Evolutionary conservation across 2,113 vertebrate species (phyloP), one percentile per base, ranked within the genome.

Genomic region (Archilochus colubris): DNA sequence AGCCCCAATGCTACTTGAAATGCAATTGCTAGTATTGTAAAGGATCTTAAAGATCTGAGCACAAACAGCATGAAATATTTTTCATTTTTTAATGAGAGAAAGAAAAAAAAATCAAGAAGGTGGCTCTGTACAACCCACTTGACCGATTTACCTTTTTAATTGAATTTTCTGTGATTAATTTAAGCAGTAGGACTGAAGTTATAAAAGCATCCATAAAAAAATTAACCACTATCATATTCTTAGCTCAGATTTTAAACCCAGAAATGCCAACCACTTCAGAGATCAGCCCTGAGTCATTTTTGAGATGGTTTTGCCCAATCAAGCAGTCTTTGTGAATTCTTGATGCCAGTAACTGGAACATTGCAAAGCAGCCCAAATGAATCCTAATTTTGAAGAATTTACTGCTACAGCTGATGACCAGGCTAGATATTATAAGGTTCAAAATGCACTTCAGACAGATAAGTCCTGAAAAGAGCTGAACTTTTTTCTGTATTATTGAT

Each of bases 21-120:
- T 85, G 61, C 59, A 88, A 57, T 75, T 1, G 0, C 79, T 81
- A 21, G 4, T 70, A 43, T 31, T 83, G 61, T 70, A 90, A 93
- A 64, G 54, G 25, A 54, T 85, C 62, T 92, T 73, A 85, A 74
- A 90, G 62, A 93, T 95, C 66, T 91, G 58, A 87, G 66, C 62
- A 86, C 58, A 75, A 91, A 74, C 55, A 88, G 82, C 72, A 90
- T 86, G 91, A 86, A 61, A 68, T 86, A 83, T 88, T 88, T 58
- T 94, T 90, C 36, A 91, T 85, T 94, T 95, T 86, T 89, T 95
- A 81, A 95, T 86, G 76, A 77, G 91, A 91, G 54, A 79, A 87
- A 36, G 73, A 86, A 51, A 51, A 40, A 75, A 46, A 88, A 86
- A 83, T 75, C 51, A 89, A 83, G 72, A 69, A 73, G 51, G 50